Base-by-base conservation (phyloP, 1,140 invertebrate genomes). In the Drusus annulatus region DNA sequence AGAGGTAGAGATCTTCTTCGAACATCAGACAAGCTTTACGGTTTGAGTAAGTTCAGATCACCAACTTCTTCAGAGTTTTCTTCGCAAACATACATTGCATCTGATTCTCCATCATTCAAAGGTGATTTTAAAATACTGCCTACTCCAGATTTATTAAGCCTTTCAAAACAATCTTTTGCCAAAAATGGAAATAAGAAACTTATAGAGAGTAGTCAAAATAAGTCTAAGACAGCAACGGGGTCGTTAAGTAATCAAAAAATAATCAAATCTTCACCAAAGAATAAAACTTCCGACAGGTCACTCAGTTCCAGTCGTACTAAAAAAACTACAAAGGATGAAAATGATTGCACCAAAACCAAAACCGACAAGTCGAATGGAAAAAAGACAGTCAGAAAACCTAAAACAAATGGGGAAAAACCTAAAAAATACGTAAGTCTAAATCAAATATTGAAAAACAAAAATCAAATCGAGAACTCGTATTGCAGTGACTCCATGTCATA, bases 1-100 rank as follows among this genome's bases (percentile, higher is more conserved):
- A 91, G 89, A 84, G 90, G 89, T 0, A 89, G 86, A 77, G 88
- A 90, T 76, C 81, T 89, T 16, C 79, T 89, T 13, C 81, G 84
- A n/a, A 83, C 81, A 21, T 81, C 86, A 25, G 78, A 83, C 36
- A 83, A 83, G 63, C 68, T 81, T 17, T 74, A 69, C 28, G 68
- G 50, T 15, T 3, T 78, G 5, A 25, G 65, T 31, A 81, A 78
- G 62, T 50, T 51, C 19, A 81, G 79, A 36, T 80, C 75, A 54
- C 78, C 76, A 31, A 76, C 77, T 1, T 81, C 80, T 45, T 73
- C 80, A 10, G 76, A 81, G 23, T 19, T 80, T 23, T 80, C 79
- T 23, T 80, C 79, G 25, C 79, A 75, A 62, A 76, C 79, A 13
- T 80, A 75, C 15, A 80, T 80, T 52, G 62, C 79, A 23, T 71